Conservation (phyloP, 2,888 invertebrate genomes). For the Furcula furcula region DNA sequence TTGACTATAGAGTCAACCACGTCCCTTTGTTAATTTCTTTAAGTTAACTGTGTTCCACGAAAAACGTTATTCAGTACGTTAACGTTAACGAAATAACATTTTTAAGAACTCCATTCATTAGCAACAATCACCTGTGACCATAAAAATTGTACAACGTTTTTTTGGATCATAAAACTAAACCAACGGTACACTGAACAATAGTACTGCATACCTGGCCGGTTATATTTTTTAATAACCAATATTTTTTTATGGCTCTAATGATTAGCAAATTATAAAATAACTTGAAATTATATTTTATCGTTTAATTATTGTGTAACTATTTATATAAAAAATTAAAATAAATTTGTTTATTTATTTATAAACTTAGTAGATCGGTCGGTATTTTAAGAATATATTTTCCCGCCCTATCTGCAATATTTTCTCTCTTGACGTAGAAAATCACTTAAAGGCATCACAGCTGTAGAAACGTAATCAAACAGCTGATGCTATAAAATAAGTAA, state of each 20-base stretch:
- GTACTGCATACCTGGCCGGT: constrained; percentile 54
- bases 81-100: constrained; percentile 31
- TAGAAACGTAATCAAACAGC: constrained; percentile 67
- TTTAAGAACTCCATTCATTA: constrained; percentile 37
- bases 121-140: constrained; percentile 47
- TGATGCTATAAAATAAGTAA: constrained; percentile 68
- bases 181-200: constrained; percentile 52
- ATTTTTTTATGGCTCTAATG: constrained; percentile 11
- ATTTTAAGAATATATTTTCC: no score
- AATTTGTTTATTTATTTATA: no score
- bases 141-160: constrained; percentile 61
- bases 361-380: no score
- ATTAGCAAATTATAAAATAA: no score
- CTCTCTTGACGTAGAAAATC: constrained; percentile 32
- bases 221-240: constrained; percentile 11
- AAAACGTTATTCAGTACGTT: constrained; percentile 28
- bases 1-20: not conserved
- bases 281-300: no score
- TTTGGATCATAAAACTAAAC: constrained; percentile 51
- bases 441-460: constrained; percentile 39
- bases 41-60: constrained; percentile 23
- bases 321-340: no score
- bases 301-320: no score
- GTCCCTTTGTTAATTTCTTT: constrained; percentile 2
- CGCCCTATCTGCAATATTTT: constrained; percentile 26